Conservation (phyloP, 1,140 invertebrate species). For the Charaxes varanes region DNA sequence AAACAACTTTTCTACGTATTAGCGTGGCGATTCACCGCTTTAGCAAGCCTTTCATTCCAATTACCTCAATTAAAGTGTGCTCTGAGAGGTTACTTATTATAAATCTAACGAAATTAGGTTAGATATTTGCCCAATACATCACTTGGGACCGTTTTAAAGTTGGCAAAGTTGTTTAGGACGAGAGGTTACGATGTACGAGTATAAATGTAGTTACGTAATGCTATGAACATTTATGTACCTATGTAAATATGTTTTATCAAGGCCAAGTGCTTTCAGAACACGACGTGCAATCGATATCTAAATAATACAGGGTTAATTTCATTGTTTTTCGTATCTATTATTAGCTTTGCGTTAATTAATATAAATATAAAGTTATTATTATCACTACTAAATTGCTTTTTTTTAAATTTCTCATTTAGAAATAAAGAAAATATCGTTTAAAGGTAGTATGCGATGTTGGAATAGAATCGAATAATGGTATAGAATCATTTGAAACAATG, state of each 20-base stretch:
- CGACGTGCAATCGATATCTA: conserved; percentile 23
- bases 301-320: conserved; percentile 22
- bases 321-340: conserved; percentile 9
- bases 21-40: conserved; percentile 35
- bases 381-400: not conserved
- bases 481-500: too few relatives aligned
- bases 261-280: conserved; percentile 62
- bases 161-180: conserved; percentile 37
- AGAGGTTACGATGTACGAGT: conserved; percentile 26
- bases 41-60: conserved; percentile 46
- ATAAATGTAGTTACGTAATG: conserved; percentile 50
- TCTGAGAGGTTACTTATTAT: conserved; percentile 12
- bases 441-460: too few relatives aligned
- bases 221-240: conserved; percentile 43
- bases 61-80: not conserved
- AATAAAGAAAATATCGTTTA: too few relatives aligned
- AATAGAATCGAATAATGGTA: too few relatives aligned
- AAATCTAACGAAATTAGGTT: conserved; percentile 29
- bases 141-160: conserved; percentile 37
- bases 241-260: conserved; percentile 53
- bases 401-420: too few relatives aligned
- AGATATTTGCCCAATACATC: conserved; percentile 34
- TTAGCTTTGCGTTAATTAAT: conserved; percentile 7
- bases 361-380: not conserved
- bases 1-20: conserved; percentile 64